These are phyloP conservation scores for Xestobium rufovillosum DNA, from an alignment of 2,888 invertebrate species.

Conservation along the genomic window DNA sequence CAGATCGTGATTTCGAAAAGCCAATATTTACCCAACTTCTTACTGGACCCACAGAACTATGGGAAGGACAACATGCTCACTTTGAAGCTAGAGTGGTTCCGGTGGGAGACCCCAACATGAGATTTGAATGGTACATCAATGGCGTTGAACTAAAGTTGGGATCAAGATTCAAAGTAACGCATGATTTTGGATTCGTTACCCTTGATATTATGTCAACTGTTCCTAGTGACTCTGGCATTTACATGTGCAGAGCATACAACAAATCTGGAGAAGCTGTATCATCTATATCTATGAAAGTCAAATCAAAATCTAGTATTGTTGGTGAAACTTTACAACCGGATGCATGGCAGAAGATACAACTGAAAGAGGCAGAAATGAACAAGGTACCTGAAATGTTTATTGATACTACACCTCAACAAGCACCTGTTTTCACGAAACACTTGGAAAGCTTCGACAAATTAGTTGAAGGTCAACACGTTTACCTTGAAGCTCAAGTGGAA, in stretches of 20 bases:
- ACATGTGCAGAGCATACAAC: slow-evolving; percentile 91
- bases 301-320: slow-evolving; percentile 70
- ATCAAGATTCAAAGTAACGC: slow-evolving; percentile 82
- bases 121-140: slow-evolving; percentile 94
- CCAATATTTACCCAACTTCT: slow-evolving; percentile 86
- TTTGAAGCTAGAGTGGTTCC: slow-evolving; percentile 89
- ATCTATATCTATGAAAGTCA: slow-evolving; percentile 82
- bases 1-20: slow-evolving; percentile 78
- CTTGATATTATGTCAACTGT: slow-evolving; percentile 85
- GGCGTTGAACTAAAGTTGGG: slow-evolving; percentile 89
- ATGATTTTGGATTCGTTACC: slow-evolving; percentile 92
- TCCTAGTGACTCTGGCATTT: slow-evolving; percentile 83
- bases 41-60: slow-evolving; percentile 80
- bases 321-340: slow-evolving; percentile 84
- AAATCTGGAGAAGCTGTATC: slow-evolving; percentile 91
- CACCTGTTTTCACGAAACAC: slow-evolving; percentile 93
- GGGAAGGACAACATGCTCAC: slow-evolving; percentile 87
- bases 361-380: slow-evolving; percentile 88
- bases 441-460: slow-evolving; percentile 76
- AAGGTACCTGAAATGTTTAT: slow-evolving; percentile 82
- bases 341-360: slow-evolving; percentile 85
- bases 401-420: slow-evolving; percentile 78
- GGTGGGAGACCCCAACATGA: slow-evolving; percentile 85
- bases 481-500: slow-evolving; percentile 84
- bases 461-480: slow-evolving; percentile 79